Evolutionary conservation across 2,888 invertebrate species (phyloP).

Genomic region (Stenichneumon culpator): DNA sequence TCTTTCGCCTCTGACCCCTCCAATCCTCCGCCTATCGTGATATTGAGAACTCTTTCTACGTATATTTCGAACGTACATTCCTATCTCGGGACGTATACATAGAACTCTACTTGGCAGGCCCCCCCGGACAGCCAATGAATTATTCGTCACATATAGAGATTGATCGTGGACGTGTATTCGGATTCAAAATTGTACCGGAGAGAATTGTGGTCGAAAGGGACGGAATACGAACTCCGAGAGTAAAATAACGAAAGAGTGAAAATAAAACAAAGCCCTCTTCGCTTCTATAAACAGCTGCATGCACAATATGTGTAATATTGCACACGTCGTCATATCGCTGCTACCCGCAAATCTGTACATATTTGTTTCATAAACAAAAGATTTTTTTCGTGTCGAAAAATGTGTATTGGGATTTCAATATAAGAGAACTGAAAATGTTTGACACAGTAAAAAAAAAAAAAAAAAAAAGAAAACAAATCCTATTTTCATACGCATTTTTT

Average conservation of each 20-base stretch:
- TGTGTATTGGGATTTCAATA: background rate
- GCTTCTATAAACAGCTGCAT: background rate
- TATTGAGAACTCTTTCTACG: slow-evolving; percentile 52
- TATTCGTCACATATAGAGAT: slow-evolving; percentile 56
- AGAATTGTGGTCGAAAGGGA: background rate
- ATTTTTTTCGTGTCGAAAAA: background rate
- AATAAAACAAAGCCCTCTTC: background rate
- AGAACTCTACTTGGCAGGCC: background rate
- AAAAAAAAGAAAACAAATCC: background rate
- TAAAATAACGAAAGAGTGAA: background rate
- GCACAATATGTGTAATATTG: background rate
- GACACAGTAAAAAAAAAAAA: background rate
- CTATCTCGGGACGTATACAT: background rate
- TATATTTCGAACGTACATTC: slow-evolving; percentile 9
- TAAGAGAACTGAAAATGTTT: background rate
- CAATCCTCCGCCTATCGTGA: slow-evolving; percentile 11
- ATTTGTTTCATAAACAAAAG: background rate
- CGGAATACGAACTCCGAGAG: background rate
- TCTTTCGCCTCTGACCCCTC: slow-evolving; percentile 42
- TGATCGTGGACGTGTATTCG: slow-evolving; percentile 44
- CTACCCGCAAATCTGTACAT: background rate
- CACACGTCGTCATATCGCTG: background rate
- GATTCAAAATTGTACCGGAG: slow-evolving; percentile 32
- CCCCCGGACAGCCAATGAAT: slow-evolving; percentile 49
- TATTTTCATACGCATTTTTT: background rate